These are phyloP conservation scores for Agonopterix arenella DNA, from an alignment of 2,888 invertebrate genomes.

Conservation along the genomic window DNA sequence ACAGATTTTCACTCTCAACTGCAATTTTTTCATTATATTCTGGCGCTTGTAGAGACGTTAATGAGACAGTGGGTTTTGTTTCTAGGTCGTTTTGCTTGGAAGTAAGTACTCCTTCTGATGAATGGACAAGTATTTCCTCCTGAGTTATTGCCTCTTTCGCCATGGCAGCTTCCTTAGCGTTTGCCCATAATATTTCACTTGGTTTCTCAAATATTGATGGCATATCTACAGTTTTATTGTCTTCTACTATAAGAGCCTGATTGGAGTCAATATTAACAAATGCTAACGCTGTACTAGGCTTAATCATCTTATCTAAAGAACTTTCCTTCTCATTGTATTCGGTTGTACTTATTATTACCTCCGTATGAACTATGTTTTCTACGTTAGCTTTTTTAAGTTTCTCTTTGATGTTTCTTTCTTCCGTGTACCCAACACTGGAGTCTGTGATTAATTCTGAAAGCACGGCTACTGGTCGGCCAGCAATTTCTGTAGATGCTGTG, in stretches of 20 bases:
- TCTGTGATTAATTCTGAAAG: constrained; percentile 64
- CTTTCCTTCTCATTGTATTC: constrained; percentile 77
- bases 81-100: constrained; percentile 27
- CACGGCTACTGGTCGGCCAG: constrained; percentile 68
- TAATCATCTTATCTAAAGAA: constrained; percentile 17
- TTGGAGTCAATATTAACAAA: constrained; percentile 42
- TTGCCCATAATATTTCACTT: constrained; percentile 33
- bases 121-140: constrained; percentile 71
- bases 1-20: constrained; percentile 76
- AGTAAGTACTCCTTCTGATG: constrained; percentile 53
- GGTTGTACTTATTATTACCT: constrained; percentile 71
- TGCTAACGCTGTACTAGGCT: constrained; percentile 30
- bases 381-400: constrained; percentile 64
- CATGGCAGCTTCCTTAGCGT: constrained; percentile 50
- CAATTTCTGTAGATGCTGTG: constrained; percentile 59
- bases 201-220: constrained; percentile 45
- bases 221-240: constrained; percentile 62
- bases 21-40: constrained; percentile 73
- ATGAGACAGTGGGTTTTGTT: constrained; percentile 57
- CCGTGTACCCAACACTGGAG: constrained; percentile 42
- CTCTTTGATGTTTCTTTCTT: constrained; percentile 20
- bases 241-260: constrained; percentile 69
- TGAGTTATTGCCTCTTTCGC: constrained; percentile 77
- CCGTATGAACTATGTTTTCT: constrained; percentile 70
- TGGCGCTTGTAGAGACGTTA: constrained; percentile 73